phyloP scores from a whole-genome alignment of 2,113 vertebrate species.

The Ageneiosus marmoratus region DNA sequence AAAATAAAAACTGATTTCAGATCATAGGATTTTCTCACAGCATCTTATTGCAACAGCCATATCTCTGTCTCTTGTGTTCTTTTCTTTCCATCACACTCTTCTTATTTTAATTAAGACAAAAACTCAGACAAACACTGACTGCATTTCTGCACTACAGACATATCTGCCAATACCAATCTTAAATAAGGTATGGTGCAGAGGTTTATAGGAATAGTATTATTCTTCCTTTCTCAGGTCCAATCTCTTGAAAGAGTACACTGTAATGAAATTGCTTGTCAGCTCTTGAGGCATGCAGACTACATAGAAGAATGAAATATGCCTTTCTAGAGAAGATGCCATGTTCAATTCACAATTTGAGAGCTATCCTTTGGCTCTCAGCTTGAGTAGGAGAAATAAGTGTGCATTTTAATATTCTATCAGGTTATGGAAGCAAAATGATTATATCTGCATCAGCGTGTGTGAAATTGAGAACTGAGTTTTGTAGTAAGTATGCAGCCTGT shows the following conservation, averaged over 20 bases:
- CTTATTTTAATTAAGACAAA: constrained; percentile 10
- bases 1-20: neutral
- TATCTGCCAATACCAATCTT: constrained; percentile 1
- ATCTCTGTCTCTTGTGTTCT: neutral
- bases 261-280: constrained; percentile 19
- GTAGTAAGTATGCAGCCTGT: neutral
- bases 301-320: neutral
- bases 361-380: neutral
- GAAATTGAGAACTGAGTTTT: neutral
- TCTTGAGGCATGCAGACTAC: neutral
- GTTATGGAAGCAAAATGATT: neutral
- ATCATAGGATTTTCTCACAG: neutral
- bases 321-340: neutral
- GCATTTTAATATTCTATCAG: constrained; percentile 11
- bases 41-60: neutral
- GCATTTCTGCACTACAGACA: neutral
- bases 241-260: constrained; percentile 6
- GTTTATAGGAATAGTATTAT: neutral
- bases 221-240: neutral
- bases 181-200: neutral
- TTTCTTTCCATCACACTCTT: neutral
- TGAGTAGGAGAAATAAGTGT: neutral
- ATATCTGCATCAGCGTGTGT: neutral
- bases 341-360: neutral
- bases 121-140: neutral